Base-by-base conservation (phyloP, 2,113 vertebrate genomes). In the Leptocoma aspasia region DNA sequence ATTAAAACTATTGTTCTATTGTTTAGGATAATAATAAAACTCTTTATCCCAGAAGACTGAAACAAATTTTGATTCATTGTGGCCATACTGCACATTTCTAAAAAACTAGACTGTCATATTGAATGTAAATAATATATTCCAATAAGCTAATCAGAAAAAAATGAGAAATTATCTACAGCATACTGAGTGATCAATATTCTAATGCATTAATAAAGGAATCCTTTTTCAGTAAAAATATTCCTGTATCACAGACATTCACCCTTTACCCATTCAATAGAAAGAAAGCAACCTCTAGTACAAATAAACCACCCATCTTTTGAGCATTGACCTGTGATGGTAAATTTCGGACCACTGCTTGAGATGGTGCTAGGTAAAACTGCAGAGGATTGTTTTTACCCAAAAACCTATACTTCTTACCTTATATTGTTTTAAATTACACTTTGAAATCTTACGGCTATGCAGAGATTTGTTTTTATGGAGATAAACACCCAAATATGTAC, bases 11-110 rank as follows among this genome's bases (percentile, higher is more conserved):
- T 83, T 75, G 39, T 64, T 95, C 64, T 77, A 6, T 86, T 88
- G 44, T 94, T 96, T 95, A 94, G 85, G 72, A 78, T 77, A 89
- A 96, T 85, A 96, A 95, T 92, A 98, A 96, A 97, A 77, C 35
- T 20, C 26, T 63, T 81, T 89, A 96, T 94, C 86, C 63, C 91
- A 97, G 93, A 96, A 92, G 80, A 83, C 69, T 91, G 81, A 92
- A 94, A 80, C 23, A 86, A 68, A 68, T 91, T 93, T 64, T 92
- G 92, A 79, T 93, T 97, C 82, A 77, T 84, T 95, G 68, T 77
- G 84, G 53, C 81, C 64, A 69, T 73, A 79, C 31, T 82, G 31
- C 49, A 89, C 22, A 90, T 45, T 91, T 96, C 86, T 80, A 92
- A 86, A 96, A 93, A 94, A 76, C 15, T 80, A 90, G 92, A 76